Base-by-base conservation (phyloP, 2,888 invertebrate species). In the Eristalinus sepulchralis region DNA sequence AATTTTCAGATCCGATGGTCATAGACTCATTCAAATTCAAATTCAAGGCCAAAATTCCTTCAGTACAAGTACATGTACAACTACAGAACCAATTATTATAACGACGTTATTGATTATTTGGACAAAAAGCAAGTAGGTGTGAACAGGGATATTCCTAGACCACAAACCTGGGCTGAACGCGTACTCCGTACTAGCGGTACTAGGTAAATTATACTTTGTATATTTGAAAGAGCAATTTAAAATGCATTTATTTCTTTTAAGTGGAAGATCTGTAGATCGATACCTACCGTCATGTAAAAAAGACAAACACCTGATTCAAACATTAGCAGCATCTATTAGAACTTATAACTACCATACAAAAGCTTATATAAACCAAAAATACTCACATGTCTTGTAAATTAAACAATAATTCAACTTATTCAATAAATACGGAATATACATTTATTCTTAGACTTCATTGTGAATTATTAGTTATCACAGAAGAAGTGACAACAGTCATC, bases 101-200 rank as follows among this genome's bases (percentile, higher is more conserved):
- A 97, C 91, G 97, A 97, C 91, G 95, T 96, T 83, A 96, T 97
- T 92, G 95, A 96, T 90, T 97, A 96, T 93, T 92, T 97, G 93
- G 96, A 97, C 92, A 95, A 95, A 90, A 94, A 96, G 89, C 95
- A 95, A 92, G 94, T 94, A 88, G 97, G 97, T 0, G 90, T 95
- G 68, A 88, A 90, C 24, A 94, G 95, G 66, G 97, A 97, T 89
- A 94, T 94, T 83, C 97, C 97, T 1, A 94, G 95, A 75, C 95
- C 97, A 17, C 96, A 97, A 93, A 97, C 97, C 34, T 97, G 97
- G 97, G 96, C 96, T 66, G 97, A 97, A 92, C 94, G 97, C 75
- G 95, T 95, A 55, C 94, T 97, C 82, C 94, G 97, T 88, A 96
- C 96, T 10, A 96, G 95, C 93, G 88, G 89, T 83, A 90, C 86